Percentiles rank a stretch among this genome's conserved stretches.
Conservation (phyloP, 2,888 invertebrate genomes). For the Orchestes rusci region DNA sequence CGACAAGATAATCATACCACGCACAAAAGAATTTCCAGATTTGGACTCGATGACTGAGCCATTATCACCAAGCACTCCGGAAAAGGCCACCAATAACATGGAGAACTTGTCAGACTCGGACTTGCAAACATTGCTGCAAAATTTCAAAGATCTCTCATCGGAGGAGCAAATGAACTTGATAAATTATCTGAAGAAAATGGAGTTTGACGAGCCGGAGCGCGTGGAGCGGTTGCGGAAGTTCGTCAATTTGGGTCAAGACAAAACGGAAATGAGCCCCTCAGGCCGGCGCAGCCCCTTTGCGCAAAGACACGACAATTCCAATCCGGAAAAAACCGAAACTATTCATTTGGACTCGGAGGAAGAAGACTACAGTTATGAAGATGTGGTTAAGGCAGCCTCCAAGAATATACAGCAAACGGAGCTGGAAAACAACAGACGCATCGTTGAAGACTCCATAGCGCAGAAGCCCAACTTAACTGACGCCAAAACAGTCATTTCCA, state of each 20-base stretch:
- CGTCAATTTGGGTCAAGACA: slow-evolving; percentile 52
- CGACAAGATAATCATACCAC: slow-evolving; percentile 19
- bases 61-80: slow-evolving; percentile 28
- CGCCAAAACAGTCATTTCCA: slow-evolving; percentile 56
- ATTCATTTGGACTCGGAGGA: slow-evolving; percentile 54
- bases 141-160: slow-evolving; percentile 70
- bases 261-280: slow-evolving; percentile 3
- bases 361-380: slow-evolving; percentile 65
- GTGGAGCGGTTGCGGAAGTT: slow-evolving; percentile 71
- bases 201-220: slow-evolving; percentile 66
- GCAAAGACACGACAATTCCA: slow-evolving; percentile 40
- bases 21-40: slow-evolving; percentile 9
- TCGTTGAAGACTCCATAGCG: slow-evolving; percentile 34
- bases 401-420: slow-evolving; percentile 63
- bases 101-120: slow-evolving; percentile 75
- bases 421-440: slow-evolving; percentile 43
- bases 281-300: slow-evolving; percentile 44
- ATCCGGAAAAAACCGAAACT: slow-evolving; percentile 35
- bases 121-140: slow-evolving; percentile 69
- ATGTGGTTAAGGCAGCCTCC: slow-evolving; percentile 70
- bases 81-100: slow-evolving; percentile 43
- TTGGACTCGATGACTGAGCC: slow-evolving; percentile 27
- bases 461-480: slow-evolving; percentile 44
- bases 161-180: slow-evolving; percentile 80
- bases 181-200: slow-evolving; percentile 72